A percentile compares a stretch with the other conserved stretches of the same genome.
phyloP scores from a whole-genome alignment of 2,888 invertebrate genomes.

The Volucella inanis region DNA sequence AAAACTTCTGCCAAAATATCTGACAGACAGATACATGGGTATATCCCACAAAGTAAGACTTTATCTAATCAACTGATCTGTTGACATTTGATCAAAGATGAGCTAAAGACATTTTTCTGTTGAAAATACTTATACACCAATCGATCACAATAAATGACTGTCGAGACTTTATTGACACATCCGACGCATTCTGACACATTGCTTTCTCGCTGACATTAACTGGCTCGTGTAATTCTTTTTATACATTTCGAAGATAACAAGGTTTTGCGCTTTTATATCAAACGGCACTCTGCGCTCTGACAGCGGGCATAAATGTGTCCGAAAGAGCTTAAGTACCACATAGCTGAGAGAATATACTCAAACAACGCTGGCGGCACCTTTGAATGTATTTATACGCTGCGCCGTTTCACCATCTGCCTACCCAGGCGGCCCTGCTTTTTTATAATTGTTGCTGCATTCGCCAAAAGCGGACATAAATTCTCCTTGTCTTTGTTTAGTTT shows the following conservation, averaged over 20 bases:
- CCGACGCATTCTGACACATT: conserved; percentile 29
- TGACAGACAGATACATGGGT: conserved; percentile 5
- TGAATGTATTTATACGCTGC: conserved; percentile 43
- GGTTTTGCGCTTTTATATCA: conserved; percentile 37
- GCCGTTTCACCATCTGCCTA: conserved; percentile 32
- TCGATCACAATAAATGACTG: conserved; percentile 47
- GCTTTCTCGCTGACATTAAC: conserved; percentile 12
- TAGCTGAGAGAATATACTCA: conserved; percentile 37
- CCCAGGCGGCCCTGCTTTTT: conserved; percentile 26
- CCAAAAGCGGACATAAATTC: conserved; percentile 59
- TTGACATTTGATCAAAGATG: conserved; percentile 53
- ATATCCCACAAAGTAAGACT: neutral
- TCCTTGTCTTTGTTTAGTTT: conserved; percentile 61
- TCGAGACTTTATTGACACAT: conserved; percentile 37
- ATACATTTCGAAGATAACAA: conserved; percentile 28
- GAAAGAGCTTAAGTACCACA: conserved; percentile 54
- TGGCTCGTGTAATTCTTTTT: conserved; percentile 17
- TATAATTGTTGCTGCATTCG: conserved; percentile 41
- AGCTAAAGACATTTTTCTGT: conserved; percentile 5
- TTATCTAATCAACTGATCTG: conserved; percentile 50
- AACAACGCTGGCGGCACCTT: conserved; percentile 62
- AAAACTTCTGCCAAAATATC: conserved; percentile 28
- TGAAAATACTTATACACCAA: conserved; percentile 31
- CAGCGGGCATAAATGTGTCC: conserved; percentile 62
- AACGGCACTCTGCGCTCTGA: conserved; percentile 44